Base-by-base conservation (phyloP, 2,888 invertebrate species). In the Creontiades dilutus region DNA sequence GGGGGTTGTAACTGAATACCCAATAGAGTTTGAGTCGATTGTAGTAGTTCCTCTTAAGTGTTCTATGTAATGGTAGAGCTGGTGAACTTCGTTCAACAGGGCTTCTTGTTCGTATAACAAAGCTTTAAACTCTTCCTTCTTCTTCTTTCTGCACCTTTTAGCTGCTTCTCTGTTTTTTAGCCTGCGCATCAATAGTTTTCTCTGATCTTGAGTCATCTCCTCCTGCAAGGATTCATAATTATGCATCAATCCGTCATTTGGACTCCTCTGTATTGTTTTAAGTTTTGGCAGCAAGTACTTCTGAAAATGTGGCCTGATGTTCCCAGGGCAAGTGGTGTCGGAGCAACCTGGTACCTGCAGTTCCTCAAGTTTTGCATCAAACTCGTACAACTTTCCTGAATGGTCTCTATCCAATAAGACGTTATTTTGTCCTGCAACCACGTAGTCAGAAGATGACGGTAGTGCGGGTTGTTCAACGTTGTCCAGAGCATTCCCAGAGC, bases 81-180 rank as follows among this genome's bases (percentile, higher is more conserved):
- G 14, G 23, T 82, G 82, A 23, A 52, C 37, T n/a, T 52, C 82
- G n/a, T 9, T 48, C 11, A 82, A 13, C 16, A 82, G 52, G 5
- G 14, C 13, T 14, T 27, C 52, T 27, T 52, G 16, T 23, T 52
- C 52, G 52, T 1, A 9, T 2, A 82, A 16, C 0, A 82, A 27
- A 11, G 12, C 19, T 47, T 52, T 82, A 19, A 82, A 52, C 12
- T 82, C 82, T 82, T 82, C 52, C 27, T 82, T 82, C 14, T 82
- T 82, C 82, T 82, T 82, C 27, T 52, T 48, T 27, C 82, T 46
- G 14, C 82, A 82, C 47, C 27, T 82, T 14, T 82, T 82, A 12
- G 82, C 82, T 12, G 82, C 82, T 19, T 82, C 82, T 23, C 82
- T 46, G 47, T 82, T 82, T 14, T 52, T 82, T 52, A 82, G 14